Percentiles rank a stretch among this genome's conserved stretches.
Evolutionary conservation across 2,797 vertebrate genomes (phyloP).

Genomic region (Mustela erminea): DNA sequence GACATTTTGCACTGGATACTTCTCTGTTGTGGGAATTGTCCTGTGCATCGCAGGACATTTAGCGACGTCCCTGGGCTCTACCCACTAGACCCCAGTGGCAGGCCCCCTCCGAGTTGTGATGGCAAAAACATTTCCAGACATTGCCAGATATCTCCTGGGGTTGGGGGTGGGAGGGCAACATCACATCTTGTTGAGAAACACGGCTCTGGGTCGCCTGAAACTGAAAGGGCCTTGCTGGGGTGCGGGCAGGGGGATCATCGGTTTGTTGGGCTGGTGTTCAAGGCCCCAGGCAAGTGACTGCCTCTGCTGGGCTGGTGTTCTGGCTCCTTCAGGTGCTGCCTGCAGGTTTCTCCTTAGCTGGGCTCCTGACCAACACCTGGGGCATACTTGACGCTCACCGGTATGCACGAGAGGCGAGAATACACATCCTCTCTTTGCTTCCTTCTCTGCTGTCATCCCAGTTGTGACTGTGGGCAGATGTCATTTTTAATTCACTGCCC

Average conservation of each 20-base stretch:
- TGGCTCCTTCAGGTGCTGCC: not conserved
- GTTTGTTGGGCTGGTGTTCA: not conserved
- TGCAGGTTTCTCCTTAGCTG: not conserved
- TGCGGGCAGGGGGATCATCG: not conserved
- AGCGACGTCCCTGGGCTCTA: not conserved
- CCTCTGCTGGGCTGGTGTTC: not conserved
- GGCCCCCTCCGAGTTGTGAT: fast-evolving
- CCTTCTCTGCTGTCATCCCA: not conserved
- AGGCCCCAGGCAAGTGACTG: not conserved
- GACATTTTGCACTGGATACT: not conserved
- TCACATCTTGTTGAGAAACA: not conserved
- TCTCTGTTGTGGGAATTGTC: not conserved
- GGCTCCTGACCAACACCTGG: not conserved
- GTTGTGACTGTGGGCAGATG: fast-evolving
- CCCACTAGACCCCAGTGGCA: no score
- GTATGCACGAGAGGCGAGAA: not conserved
- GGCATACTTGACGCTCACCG: not conserved
- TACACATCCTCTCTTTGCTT: not conserved
- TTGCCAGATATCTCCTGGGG: not conserved
- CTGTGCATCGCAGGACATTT: not conserved
- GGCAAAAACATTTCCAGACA: not conserved
- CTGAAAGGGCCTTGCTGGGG: not conserved
- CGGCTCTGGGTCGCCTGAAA: not conserved
- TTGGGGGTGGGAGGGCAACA: not conserved
- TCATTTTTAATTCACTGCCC: not conserved